Evolutionary conservation across 2,113 vertebrate species (phyloP).

Genomic region (Brachyhypopomus gauderio): DNA sequence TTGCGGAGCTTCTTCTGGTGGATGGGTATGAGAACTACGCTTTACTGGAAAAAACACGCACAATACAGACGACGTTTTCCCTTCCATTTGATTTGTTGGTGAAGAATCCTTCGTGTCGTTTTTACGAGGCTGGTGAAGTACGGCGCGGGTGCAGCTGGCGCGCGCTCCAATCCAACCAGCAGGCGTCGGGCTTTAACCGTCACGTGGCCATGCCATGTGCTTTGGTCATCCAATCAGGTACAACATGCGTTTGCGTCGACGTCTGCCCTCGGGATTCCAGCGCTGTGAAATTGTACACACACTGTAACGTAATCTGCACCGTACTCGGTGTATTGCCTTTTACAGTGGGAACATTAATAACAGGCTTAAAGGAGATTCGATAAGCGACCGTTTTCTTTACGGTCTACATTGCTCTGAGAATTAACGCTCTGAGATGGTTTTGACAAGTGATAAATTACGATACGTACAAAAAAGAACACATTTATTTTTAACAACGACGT

Average conservation of each 20-base stretch:
- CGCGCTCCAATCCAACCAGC: slow-evolving; percentile 97
- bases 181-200: slow-evolving; percentile 78
- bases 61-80: slow-evolving; percentile 92
- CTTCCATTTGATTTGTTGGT: slow-evolving; percentile 93
- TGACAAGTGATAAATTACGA: background rate
- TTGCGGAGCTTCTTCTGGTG: background rate
- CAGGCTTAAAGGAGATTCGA: no score
- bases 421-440: background rate
- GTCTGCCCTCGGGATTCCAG: background rate
- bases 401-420: background rate
- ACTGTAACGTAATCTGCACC: background rate
- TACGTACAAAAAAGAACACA: no score
- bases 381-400: no score
- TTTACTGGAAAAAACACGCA: background rate
- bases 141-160: slow-evolving; percentile 96
- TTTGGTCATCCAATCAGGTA: slow-evolving; percentile 79
- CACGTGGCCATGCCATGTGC: slow-evolving; percentile 85
- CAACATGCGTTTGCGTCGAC: slow-evolving; percentile 73
- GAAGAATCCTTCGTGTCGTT: slow-evolving; percentile 94
- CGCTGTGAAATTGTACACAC: background rate
- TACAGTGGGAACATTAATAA: no score
- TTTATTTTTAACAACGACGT: no score
- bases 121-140: slow-evolving; percentile 99
- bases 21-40: background rate
- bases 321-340: background rate